Percentiles rank a stretch among this genome's conserved stretches.
Evolutionary conservation across 2,888 invertebrate species (phyloP).

Genomic region (Candidula unifasciata): DNA sequence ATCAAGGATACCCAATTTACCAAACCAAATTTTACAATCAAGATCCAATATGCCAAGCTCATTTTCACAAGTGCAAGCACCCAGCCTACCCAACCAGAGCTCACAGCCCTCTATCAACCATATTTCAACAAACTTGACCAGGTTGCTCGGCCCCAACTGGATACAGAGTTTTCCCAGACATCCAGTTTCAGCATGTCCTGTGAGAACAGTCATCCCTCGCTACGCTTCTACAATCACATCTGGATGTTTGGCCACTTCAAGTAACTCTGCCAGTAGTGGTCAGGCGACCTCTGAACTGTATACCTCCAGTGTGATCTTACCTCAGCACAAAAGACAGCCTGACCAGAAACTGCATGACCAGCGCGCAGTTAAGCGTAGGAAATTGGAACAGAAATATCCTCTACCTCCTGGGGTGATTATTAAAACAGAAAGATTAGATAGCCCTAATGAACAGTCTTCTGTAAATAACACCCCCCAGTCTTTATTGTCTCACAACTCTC

Average conservation of each 20-base stretch:
- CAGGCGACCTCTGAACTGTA: constrained; percentile 18
- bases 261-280: constrained; percentile 15
- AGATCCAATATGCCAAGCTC: too few species aligned
- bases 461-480: constrained; percentile 1
- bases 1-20: constrained; percentile 5
- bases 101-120: too few species aligned
- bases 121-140: not conserved
- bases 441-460: not conserved
- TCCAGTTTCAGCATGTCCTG: not conserved
- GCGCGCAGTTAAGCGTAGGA: constrained; percentile 47
- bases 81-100: too few species aligned
- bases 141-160: not conserved
- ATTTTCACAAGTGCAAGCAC: too few species aligned
- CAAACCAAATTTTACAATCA: not conserved
- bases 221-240: not conserved
- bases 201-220: constrained; percentile 12
- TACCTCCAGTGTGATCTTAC: constrained; percentile 38
- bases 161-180: not conserved
- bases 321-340: constrained; percentile 23
- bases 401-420: constrained; percentile 55
- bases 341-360: constrained; percentile 47
- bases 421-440: constrained; percentile 52
- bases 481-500: constrained; percentile 34
- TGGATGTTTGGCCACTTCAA: constrained; percentile 2
- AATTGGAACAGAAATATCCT: constrained; percentile 52